phyloP scores from a whole-genome alignment of 1,140 invertebrate genomes.

The Heliconius congener region DNA sequence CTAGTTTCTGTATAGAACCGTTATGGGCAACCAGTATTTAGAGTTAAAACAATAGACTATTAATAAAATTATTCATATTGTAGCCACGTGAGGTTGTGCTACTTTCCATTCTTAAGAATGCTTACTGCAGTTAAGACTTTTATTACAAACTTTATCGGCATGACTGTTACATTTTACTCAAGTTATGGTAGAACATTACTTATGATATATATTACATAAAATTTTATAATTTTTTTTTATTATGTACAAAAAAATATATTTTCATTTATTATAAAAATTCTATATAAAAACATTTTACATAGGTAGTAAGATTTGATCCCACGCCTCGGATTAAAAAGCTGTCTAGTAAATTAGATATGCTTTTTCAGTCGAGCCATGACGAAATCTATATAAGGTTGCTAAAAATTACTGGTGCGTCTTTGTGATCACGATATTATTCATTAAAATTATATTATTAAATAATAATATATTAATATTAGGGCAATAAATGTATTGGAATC shows the following conservation, averaged over 20 bases:
- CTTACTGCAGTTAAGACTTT: slow-evolving; percentile 3
- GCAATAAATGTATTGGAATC: too few species aligned
- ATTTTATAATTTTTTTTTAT: too few species aligned
- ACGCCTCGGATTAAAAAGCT: not conserved
- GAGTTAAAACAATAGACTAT: slow-evolving; percentile 30
- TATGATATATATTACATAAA: not conserved
- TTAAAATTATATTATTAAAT: not conserved
- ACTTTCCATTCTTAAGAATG: slow-evolving; percentile 27
- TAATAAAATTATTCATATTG: slow-evolving; percentile 35
- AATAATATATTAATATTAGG: not conserved
- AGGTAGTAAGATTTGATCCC: not conserved
- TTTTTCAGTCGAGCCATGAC: too few species aligned
- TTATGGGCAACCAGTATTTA: slow-evolving; percentile 30
- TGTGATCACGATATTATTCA: not conserved
- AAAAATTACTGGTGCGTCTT: not conserved
- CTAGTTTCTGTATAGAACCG: slow-evolving; percentile 1
- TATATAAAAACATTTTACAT: too few species aligned
- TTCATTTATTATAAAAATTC: too few species aligned
- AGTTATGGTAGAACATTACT: not conserved
- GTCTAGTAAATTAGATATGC: not conserved
- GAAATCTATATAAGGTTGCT: not conserved
- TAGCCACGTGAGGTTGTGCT: slow-evolving; percentile 21
- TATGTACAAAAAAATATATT: too few species aligned
- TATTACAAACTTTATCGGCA: slow-evolving; percentile 2
- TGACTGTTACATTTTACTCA: not conserved